Evolutionary conservation across 1,140 invertebrate genomes (phyloP).

Genomic region (Grapholita molesta): DNA sequence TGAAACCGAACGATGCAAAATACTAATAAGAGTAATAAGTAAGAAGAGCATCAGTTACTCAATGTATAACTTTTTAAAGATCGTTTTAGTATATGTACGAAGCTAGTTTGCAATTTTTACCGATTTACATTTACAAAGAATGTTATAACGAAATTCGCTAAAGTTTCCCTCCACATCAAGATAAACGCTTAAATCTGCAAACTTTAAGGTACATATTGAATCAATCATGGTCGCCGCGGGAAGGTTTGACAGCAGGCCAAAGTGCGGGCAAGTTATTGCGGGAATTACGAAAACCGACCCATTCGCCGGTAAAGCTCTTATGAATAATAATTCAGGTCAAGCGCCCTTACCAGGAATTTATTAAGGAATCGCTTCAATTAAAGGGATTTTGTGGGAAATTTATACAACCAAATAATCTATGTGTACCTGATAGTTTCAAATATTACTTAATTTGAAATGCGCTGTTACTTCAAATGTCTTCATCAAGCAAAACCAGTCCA

Average conservation of each 20-base stretch:
- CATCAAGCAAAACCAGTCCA: no score
- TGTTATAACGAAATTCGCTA: no score
- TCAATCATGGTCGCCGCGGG: not conserved
- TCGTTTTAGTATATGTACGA: no score
- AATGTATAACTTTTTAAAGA: no score
- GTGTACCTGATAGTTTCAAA: no score
- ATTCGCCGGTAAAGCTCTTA: not conserved
- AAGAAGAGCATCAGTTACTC: no score
- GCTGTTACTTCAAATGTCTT: no score
- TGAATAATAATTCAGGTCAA: slow-evolving; percentile 1
- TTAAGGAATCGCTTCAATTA: not conserved
- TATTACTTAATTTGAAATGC: no score
- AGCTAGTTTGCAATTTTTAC: no score
- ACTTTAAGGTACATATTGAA: not conserved
- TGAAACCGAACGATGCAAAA: no score
- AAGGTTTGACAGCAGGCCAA: not conserved
- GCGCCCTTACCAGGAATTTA: not conserved
- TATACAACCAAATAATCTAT: not conserved
- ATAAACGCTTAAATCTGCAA: not conserved
- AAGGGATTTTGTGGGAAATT: not conserved
- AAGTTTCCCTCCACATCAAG: not conserved
- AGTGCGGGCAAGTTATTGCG: not conserved
- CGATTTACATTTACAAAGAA: no score
- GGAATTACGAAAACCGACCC: not conserved
- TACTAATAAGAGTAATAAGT: no score